Base-by-base conservation (phyloP, 2,797 vertebrate species). In the Fistularia tabacaria region DNA sequence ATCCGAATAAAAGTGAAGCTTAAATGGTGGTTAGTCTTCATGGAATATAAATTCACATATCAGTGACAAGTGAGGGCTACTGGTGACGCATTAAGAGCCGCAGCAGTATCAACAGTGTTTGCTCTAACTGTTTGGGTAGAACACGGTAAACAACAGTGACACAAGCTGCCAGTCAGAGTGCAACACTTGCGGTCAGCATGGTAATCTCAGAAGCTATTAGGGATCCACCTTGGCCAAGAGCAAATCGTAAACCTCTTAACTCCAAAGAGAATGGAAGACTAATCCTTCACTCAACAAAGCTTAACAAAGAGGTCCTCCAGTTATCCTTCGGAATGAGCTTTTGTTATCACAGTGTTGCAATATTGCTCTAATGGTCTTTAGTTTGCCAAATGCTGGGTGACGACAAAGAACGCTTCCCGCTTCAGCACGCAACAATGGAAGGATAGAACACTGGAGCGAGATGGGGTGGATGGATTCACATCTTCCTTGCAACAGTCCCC, bases 221-320 rank as follows among this genome's bases (percentile, higher is more conserved):
- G 52, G 54, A 62, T 43, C 60, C 55, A 67, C 68, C 71, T 69
- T 63, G 52, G 52, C 57, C 73, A 58, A 66, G 59, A 69, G 71
- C 61, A 67, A 54, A 60, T 43, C 51, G 45, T 81, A 83, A 85
- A 77, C 77, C 77, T 83, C 83, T 83, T 85, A 83, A 58, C 62
- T 66, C 51, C 57, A 63, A 57, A 69, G 70, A 72, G 69, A 79
- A 74, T 71, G 62, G 72, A 67, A 10, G 48, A 52, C 59, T 81
- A 85, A 83, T 80, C 79, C 76, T 63, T 62, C 60, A 65, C 60
- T 73, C 57, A 47, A 66, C 57, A 70, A 57, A 74, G 77, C 63
- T 73, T 56, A 67, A 51, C 51, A 66, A 39, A 11, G 25, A 40
- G 53, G 43, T 54, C 47, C 56, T 56, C 49, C 36, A 58, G n/a